Conservation (phyloP, 2,888 invertebrate genomes). For the Arctia plantaginis region DNA sequence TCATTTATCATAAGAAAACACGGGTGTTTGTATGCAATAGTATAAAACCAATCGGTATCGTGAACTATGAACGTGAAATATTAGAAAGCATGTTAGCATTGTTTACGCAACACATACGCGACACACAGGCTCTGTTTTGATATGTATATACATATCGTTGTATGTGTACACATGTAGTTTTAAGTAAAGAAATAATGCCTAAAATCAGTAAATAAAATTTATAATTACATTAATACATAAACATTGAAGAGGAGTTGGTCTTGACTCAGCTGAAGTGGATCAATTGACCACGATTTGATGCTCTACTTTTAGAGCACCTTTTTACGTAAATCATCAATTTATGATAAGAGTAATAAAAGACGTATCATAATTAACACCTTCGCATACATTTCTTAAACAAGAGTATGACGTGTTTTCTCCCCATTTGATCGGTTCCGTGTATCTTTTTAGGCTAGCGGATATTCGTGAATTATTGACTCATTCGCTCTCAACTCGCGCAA, state of each 20-base stretch:
- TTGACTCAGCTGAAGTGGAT: neutral
- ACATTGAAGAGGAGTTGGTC: neutral
- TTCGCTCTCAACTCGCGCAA: constrained; percentile 22
- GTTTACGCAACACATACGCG: neutral
- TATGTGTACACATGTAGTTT: neutral
- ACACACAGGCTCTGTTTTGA: neutral
- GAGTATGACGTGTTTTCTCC: constrained; percentile 37
- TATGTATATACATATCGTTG: neutral
- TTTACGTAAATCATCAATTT: neutral
- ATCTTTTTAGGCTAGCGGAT: constrained; percentile 28
- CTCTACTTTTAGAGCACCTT: neutral
- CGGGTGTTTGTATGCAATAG: neutral
- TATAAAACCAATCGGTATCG: neutral
- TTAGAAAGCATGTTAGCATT: neutral
- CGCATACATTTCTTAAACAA: constrained; percentile 23
- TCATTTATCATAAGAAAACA: neutral
- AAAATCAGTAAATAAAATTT: neutral
- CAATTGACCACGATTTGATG: neutral
- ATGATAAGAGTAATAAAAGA: constrained; percentile 21
- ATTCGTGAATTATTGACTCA: constrained; percentile 44
- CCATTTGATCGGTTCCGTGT: constrained; percentile 40
- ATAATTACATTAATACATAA: neutral
- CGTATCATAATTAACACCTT: constrained; percentile 16
- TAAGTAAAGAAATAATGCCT: neutral
- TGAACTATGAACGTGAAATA: neutral